Evolutionary conservation across 1,140 invertebrate genomes (phyloP), one percentile per base, ranked within the genome.

Genomic region (Drosophila gunungcola): DNA sequence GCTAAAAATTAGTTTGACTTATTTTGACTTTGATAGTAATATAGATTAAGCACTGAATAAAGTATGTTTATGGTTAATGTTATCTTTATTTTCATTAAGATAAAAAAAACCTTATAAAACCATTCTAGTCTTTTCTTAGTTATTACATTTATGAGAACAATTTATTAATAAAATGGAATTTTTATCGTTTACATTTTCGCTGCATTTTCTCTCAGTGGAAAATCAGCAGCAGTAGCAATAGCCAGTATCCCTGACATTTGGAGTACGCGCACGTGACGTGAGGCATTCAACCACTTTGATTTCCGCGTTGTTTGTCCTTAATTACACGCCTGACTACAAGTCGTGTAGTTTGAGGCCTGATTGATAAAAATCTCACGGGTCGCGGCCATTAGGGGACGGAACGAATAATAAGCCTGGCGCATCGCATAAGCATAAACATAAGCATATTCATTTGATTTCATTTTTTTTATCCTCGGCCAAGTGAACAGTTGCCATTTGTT

Each of bases 331-430:
- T 89, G 84, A 80, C 80, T 89, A 68, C 73, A 58, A 52, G 38
- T 25, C 38, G 11, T 32, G 29, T 36, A 29, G 27, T 21, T 57
- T 34, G 53, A 38, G 43, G 11, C 39, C 65, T 80, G 77, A 84
- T 89, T 89, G 84, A 89, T 89, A 80, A 80, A 74, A 84, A 84
- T 89, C 84, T 89, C 84, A 89, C 84, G 84, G 77, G 36, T 21
- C 25, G 65, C 51, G 10, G 46, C 46, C 54, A 41, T 45, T 69
- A 55, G 58, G 63, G 64, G 41, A 48, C 16, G 21, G 38, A 42
- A 64, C 45, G 38, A 42, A 64, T 36, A 64, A 64, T 67, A 42
- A 16, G 25, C 39, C 10, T 13, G 25, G 45, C 46, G 25, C 21
- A 41, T 34, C 41, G n/a, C 34, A 53, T 38, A 38, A 36, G 21